Conservation (phyloP, 2,797 vertebrate genomes). For the Fratercula arctica region DNA sequence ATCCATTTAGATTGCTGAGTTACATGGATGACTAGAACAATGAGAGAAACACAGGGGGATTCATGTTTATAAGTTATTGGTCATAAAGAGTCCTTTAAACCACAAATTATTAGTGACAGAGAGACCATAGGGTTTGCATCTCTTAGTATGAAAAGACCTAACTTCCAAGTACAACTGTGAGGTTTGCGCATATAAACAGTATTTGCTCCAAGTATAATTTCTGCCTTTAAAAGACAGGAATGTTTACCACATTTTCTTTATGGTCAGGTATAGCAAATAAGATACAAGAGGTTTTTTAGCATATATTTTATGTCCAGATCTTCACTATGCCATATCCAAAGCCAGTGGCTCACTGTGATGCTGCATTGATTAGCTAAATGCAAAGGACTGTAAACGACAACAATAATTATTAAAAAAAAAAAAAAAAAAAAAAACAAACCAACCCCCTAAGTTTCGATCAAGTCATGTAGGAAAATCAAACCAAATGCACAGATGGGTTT, state of each 20-base stretch:
- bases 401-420: background rate
- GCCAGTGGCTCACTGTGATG: background rate
- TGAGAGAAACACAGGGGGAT: background rate
- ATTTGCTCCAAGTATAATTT: background rate
- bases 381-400: background rate
- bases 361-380: background rate
- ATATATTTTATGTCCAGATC: background rate
- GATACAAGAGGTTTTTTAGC: background rate
- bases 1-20: background rate
- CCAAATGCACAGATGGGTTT: background rate
- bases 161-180: background rate
- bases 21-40: background rate
- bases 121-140: background rate
- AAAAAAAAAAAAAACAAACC: background rate
- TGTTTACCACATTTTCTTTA: background rate
- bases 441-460: background rate
- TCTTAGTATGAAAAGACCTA: background rate
- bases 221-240: background rate
- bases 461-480: background rate
- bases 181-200: background rate
- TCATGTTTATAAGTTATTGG: background rate
- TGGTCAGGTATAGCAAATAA: background rate
- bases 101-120: background rate
- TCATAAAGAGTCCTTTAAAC: background rate
- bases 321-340: background rate